Evolutionary conservation across 2,113 vertebrate genomes (phyloP).

Genomic region (Glareola pratincola): DNA sequence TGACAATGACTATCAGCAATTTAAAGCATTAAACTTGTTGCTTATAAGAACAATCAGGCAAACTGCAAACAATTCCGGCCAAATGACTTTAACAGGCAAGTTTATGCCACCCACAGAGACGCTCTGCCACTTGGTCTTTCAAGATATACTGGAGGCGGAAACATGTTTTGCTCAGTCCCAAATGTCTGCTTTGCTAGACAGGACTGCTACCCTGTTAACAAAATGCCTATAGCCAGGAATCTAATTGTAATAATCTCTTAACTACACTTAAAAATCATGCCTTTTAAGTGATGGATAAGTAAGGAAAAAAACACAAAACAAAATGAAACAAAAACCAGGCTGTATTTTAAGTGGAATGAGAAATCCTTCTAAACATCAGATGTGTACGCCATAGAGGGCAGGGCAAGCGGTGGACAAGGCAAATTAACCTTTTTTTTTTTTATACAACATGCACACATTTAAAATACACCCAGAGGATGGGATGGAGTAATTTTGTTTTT

Average conservation of each 20-base stretch:
- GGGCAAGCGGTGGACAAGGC: neutral
- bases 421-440: neutral
- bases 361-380: neutral
- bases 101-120: neutral
- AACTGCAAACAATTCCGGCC: neutral
- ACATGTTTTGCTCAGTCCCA: neutral
- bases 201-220: neutral
- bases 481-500: neutral
- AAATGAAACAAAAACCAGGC: neutral
- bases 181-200: neutral
- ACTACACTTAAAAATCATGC: neutral
- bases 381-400: fast-evolving
- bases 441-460: neutral
- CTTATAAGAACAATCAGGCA: neutral
- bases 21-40: neutral
- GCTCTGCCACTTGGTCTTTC: neutral
- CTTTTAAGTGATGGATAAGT: neutral
- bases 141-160: neutral
- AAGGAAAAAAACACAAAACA: neutral
- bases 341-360: neutral
- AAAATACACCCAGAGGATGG: neutral
- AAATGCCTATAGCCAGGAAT: neutral
- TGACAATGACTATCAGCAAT: neutral
- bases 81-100: neutral
- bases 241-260: neutral